phyloP scores from a whole-genome alignment of 2,113 vertebrate genomes.

The Charina bottae region DNA sequence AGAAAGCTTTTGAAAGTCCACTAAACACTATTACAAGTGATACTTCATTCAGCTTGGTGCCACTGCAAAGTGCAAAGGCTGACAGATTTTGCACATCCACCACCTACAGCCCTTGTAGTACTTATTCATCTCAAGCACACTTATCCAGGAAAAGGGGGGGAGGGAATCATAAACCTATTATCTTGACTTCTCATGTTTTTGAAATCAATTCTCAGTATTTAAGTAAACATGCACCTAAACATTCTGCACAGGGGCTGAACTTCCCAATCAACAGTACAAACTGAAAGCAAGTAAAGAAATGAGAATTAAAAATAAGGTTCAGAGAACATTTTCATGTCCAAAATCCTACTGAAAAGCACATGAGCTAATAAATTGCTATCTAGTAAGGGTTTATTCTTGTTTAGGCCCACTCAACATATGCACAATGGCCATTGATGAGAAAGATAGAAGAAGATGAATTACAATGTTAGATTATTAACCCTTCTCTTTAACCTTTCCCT shows the following conservation, averaged over 20 bases:
- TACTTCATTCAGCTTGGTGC: constrained; percentile 4
- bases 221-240: not conserved
- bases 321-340: not conserved
- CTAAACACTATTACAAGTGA: constrained; percentile 11
- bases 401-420: not conserved
- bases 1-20: constrained; percentile 25
- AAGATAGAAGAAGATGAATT: not conserved
- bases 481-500: not conserved
- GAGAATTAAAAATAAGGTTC: not conserved
- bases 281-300: not conserved
- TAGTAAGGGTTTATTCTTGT: not conserved
- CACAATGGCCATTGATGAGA: not conserved
- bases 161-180: not conserved
- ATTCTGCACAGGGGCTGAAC: not conserved
- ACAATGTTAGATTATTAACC: not conserved
- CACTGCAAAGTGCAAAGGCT: constrained; percentile 3
- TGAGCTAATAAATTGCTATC: not conserved
- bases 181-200: not conserved
- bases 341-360: not conserved
- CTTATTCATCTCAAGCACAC: constrained; percentile 12
- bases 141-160: not conserved
- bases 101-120: not conserved
- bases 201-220: not conserved
- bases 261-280: not conserved
- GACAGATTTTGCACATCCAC: not conserved